A percentile compares a stretch with the other conserved stretches of the same genome.
phyloP scores from a whole-genome alignment of 2,113 vertebrate species.

The Hemichromis elongatus region DNA sequence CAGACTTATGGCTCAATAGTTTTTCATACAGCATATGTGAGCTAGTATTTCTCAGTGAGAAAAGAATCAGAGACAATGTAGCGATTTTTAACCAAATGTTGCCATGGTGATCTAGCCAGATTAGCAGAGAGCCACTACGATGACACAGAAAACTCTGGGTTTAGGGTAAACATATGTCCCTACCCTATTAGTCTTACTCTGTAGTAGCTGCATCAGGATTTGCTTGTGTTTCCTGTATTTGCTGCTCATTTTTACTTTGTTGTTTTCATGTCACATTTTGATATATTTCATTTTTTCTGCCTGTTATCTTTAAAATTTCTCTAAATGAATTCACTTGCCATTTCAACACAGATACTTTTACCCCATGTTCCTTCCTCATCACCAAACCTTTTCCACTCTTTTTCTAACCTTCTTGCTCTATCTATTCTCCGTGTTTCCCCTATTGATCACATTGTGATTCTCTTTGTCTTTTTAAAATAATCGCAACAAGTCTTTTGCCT shows the following conservation, averaged over 20 bases:
- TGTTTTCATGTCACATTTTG: not conserved
- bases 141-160: not conserved
- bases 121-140: not conserved
- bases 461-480: fast-evolving
- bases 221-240: not conserved
- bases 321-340: not conserved
- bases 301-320: not conserved
- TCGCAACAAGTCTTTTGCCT: not conserved
- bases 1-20: not conserved
- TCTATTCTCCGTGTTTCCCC: fast-evolving
- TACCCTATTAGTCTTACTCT: not conserved
- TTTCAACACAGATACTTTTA: not conserved
- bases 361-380: not conserved
- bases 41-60: not conserved
- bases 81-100: not conserved
- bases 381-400: not conserved
- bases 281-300: not conserved
- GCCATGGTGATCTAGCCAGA: not conserved
- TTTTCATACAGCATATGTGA: fast-evolving
- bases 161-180: not conserved
- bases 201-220: not conserved
- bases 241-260: not conserved
- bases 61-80: not conserved
- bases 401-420: not conserved
- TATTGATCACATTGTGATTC: not conserved